Base-by-base conservation (phyloP, 2,888 invertebrate genomes). In the Stenodema calcarata region DNA sequence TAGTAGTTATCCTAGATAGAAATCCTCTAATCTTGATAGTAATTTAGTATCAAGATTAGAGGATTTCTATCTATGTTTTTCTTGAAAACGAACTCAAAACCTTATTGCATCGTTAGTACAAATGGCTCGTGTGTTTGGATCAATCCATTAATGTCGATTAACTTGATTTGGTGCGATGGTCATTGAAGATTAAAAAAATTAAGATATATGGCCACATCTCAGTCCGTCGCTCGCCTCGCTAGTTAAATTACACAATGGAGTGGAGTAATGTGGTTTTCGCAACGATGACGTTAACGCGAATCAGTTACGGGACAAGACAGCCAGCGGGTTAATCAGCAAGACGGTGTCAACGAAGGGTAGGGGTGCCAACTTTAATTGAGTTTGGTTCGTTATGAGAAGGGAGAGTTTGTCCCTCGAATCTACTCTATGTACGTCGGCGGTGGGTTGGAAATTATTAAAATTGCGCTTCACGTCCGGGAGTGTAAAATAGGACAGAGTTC, bases 321-420 rank as follows among this genome's bases (percentile, higher is more conserved):
- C n/a, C n/a, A 75, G 35, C 35, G 35, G 75, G 75, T 41, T 35
- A 75, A 75, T 35, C 75, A 75, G 75, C n/a, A 75, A 41, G 75
- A 70, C 30, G 70, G 27, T 16, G 70, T 7, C n/a, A 7, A 23
- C 6, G 27, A 7, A 4, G n/a, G 75, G 44, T 23, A 44, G 42
- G 44, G 23, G 41, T 9, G 16, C 75, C 30, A 35, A 35, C 78
- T 78, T 78, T 78, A 78, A 78, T 78, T 78, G 78, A 78, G 78
- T 78, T 78, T 44, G 44, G 78, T 78, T 78, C 78, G 27, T 78
- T 78, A 78, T 78, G 78, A 78, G 44, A 23, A 16, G 78, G 78
- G 28, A 14, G 41, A 50, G 50, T 50, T 50, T 50, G 62, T 62
- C 23, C 27, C 18, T 12, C 18, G 62, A 23, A 62, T 62, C 23